Conservation (phyloP, 37 sponge, comb jelly and placozoan genomes). For the Beroe forskalii region DNA sequence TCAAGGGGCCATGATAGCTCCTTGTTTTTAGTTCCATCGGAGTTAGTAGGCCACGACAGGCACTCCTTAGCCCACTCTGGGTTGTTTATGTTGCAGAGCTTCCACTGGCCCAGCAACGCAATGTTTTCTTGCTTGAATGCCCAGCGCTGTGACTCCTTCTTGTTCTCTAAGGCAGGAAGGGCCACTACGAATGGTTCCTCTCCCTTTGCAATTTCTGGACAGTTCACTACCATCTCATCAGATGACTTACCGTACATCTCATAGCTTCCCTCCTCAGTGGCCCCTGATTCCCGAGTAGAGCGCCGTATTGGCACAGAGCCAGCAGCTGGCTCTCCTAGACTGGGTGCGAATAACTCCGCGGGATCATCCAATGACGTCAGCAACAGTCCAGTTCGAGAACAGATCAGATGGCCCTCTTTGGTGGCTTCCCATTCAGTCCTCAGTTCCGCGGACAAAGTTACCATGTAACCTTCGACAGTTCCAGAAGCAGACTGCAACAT, state of each 20-base stretch:
- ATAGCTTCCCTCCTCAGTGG: not conserved
- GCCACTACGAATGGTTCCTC: conserved; percentile 54
- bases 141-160: conserved; percentile 18
- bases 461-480: conserved; percentile 56
- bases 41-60: conserved; percentile 40
- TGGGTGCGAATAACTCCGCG: conserved; percentile 16
- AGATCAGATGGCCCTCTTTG: conserved; percentile 1
- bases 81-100: conserved; percentile 30
- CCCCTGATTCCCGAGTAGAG: not conserved
- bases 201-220: not conserved
- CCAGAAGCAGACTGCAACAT: not conserved
- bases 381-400: conserved; percentile 11
- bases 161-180: not conserved
- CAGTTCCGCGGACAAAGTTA: not conserved
- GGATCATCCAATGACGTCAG: conserved; percentile 9
- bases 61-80: conserved; percentile 58
- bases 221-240: not conserved
- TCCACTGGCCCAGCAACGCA: conserved; percentile 48
- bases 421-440: not conserved
- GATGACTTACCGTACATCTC: not conserved
- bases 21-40: not conserved
- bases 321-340: not conserved
- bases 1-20: conserved; percentile 50
- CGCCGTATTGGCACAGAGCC: not conserved
- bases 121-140: conserved; percentile 56